phyloP scores from a whole-genome alignment of 2,888 invertebrate genomes.

The Galeopsomyia nigrocyanea region DNA sequence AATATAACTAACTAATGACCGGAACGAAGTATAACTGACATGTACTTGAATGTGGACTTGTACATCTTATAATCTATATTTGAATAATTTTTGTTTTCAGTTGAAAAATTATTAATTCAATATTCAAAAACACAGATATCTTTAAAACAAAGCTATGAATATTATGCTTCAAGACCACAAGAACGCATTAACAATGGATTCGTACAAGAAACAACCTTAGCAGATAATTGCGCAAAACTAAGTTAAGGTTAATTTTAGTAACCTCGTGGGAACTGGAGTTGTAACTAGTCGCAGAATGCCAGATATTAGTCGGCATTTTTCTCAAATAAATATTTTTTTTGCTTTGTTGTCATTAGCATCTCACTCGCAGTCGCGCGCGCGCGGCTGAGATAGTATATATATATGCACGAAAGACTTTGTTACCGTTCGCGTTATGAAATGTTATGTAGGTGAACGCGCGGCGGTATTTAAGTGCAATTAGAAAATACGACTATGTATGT shows the following conservation, averaged over 20 bases:
- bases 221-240: slow-evolving; percentile 33
- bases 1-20: no score
- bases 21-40: no score
- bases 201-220: slow-evolving; percentile 22
- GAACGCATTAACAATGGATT: no score
- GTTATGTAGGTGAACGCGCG: slow-evolving; percentile 38
- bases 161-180: no score
- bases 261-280: slow-evolving; percentile 40
- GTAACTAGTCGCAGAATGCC: slow-evolving; percentile 6
- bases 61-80: no score
- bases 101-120: no score
- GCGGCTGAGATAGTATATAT: no score
- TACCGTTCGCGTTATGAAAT: slow-evolving; percentile 38
- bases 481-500: slow-evolving; percentile 44
- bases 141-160: no score
- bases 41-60: no score
- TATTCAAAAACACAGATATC: no score
- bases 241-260: slow-evolving; percentile 44
- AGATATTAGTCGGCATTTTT: slow-evolving; percentile 37
- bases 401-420: slow-evolving; percentile 13
- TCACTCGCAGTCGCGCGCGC: slow-evolving; percentile 6
- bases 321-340: slow-evolving; percentile 37
- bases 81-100: no score
- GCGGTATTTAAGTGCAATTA: slow-evolving; percentile 45
- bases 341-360: slow-evolving; percentile 41